These are phyloP conservation scores for Paracyclopina nana DNA, from an alignment of 1,140 invertebrate genomes.

Conservation along the genomic window DNA sequence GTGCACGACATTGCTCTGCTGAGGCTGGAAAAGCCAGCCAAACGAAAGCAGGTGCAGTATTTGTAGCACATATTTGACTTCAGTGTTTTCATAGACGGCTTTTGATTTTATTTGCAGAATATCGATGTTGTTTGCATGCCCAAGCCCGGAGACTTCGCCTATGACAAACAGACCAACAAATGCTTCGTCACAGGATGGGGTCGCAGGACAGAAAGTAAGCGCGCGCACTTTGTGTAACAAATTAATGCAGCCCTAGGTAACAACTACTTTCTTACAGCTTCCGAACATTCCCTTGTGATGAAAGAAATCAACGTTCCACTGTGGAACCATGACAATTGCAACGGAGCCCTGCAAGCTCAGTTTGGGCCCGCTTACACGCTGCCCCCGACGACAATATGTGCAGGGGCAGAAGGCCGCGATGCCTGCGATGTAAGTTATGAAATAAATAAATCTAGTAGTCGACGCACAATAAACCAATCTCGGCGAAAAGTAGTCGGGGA, in stretches of 20 bases:
- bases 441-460: too few species aligned
- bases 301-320: slow-evolving; percentile 31
- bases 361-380: slow-evolving; percentile 29
- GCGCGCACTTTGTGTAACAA: slow-evolving; percentile 7
- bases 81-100: background rate
- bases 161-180: slow-evolving; percentile 19
- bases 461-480: slow-evolving; percentile 14
- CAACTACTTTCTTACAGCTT: slow-evolving; percentile 21
- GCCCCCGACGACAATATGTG: slow-evolving; percentile 31
- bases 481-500: background rate
- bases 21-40: slow-evolving; percentile 23
- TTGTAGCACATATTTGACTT: background rate
- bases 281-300: slow-evolving; percentile 28
- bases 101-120: slow-evolving; percentile 20
- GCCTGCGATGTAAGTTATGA: slow-evolving; percentile 29
- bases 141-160: slow-evolving; percentile 20
- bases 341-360: slow-evolving; percentile 25
- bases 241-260: too few species aligned
- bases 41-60: slow-evolving; percentile 18
- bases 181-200: slow-evolving; percentile 42
- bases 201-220: slow-evolving; percentile 27
- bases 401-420: slow-evolving; percentile 30
- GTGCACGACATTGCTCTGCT: slow-evolving; percentile 30
- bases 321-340: slow-evolving; percentile 27
- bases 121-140: slow-evolving; percentile 31